Conservation (phyloP, 2,888 invertebrate genomes). For the Syrista parreyssii region DNA sequence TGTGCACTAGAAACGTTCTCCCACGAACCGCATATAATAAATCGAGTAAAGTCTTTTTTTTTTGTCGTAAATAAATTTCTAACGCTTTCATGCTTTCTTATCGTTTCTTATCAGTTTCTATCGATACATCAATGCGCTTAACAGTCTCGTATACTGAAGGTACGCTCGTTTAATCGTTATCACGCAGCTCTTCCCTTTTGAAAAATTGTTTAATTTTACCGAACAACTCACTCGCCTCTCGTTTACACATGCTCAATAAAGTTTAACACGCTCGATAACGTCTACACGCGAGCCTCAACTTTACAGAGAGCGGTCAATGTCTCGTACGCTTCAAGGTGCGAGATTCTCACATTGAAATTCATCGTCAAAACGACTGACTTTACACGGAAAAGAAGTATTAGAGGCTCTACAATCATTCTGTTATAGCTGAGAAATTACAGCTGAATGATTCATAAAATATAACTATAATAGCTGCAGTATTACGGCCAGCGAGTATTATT, state of each 20-base stretch:
- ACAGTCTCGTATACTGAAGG: background rate
- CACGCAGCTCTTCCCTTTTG: too few species aligned
- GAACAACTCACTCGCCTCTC: background rate
- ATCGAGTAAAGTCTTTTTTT: background rate
- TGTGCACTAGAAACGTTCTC: background rate
- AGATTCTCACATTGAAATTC: background rate
- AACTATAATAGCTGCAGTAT: too few species aligned
- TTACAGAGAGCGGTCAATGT: background rate
- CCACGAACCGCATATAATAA: background rate
- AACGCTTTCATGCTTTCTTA: background rate
- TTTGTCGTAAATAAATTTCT: background rate
- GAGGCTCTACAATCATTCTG: too few species aligned
- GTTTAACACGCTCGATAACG: background rate
- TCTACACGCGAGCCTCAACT: background rate
- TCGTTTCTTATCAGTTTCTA: background rate
- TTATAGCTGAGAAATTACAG: too few species aligned
- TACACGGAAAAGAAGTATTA: too few species aligned
- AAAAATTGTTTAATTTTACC: background rate
- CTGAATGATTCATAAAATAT: too few species aligned
- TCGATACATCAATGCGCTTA: background rate
- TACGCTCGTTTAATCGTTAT: too few species aligned
- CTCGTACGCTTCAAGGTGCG: background rate
- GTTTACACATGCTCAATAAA: background rate
- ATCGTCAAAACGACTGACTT: background rate
- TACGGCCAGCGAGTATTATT: too few species aligned